Evolutionary conservation across 2,888 invertebrate genomes (phyloP).

Genomic region (Xestia xanthographa): DNA sequence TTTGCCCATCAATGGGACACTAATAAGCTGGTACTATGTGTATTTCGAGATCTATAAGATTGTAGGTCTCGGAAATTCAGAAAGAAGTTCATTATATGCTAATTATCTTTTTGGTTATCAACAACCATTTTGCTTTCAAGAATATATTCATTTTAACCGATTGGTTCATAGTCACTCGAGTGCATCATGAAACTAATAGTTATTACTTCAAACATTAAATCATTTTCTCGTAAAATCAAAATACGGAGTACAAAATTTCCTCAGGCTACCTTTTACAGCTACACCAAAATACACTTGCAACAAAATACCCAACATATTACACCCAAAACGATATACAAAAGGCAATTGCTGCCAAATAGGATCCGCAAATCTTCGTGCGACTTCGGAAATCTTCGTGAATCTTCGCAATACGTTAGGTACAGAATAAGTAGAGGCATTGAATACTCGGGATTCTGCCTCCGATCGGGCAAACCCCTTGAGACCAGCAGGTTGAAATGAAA

Average conservation of each 20-base stretch:
- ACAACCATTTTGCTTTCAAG: too few species aligned
- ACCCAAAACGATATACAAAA: conserved; percentile 33
- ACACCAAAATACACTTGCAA: neutral
- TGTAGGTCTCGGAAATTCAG: too few species aligned
- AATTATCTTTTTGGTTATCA: too few species aligned
- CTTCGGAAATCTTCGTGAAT: conserved; percentile 37
- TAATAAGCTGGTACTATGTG: too few species aligned
- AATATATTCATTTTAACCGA: neutral
- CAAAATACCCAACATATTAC: conserved; percentile 29
- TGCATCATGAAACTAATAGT: neutral
- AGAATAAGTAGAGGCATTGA: conserved; percentile 58
- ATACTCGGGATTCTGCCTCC: conserved; percentile 49
- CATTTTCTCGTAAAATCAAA: neutral
- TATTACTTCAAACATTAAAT: neutral
- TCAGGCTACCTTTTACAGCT: neutral
- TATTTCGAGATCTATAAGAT: too few species aligned
- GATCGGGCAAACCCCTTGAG: conserved; percentile 64
- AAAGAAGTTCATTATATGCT: too few species aligned
- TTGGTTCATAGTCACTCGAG: neutral
- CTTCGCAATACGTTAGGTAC: conserved; percentile 53
- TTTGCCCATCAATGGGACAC: too few species aligned
- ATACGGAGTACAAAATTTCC: neutral
- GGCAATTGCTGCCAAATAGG: conserved; percentile 39
- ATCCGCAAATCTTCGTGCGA: conserved; percentile 40
- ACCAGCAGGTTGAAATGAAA: conserved; percentile 68